Base-by-base conservation (phyloP, 2,888 invertebrate genomes). In the Volucella inanis region DNA sequence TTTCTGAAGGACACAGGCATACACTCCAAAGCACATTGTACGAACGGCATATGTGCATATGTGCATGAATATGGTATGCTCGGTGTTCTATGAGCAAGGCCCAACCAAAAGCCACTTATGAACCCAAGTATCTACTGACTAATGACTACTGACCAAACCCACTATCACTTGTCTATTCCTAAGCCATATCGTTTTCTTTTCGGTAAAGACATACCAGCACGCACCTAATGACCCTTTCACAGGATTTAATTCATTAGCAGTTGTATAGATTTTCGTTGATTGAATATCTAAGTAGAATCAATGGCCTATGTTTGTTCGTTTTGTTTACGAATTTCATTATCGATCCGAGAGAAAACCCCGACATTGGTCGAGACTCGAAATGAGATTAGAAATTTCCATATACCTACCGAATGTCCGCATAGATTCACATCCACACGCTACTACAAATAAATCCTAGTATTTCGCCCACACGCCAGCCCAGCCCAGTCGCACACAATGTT, bases 311-410 rank as follows among this genome's bases (percentile, higher is more conserved):
- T 12, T 9, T 18, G 1, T 22, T 49, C 49, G 14, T 39, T 75
- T 77, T 70, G 70, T 78, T 78, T 71, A 78, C 78, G 49, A 78
- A 71, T 41, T 64, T n/a, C 1, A 39, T 11, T 62, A 70, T 70
- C 61, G 67, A 67, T 76, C 61, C 12, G 11, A 15, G 52, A 10
- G 38, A 8, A 41, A 41, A 22, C 31, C 50, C 38, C 43, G 41
- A 14, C 52, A 55, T 50, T 4, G 22, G 47, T 57, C 64, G 57
- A 79, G 64, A 47, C 74, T 64, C 70, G 54, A 70, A 67, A 9
- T 14, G 14, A 31, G 8, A 67, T 47, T 45, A 39, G 8, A 55
- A 67, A 76, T 41, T 38, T 43, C 31, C 49, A 64, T 52, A 49
- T 22, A 22, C 10, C 10, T 55, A 15, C 8, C 22, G 15, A 10